phyloP scores from a whole-genome alignment of 2,888 invertebrate genomes.

The Dasypogon diadema region DNA sequence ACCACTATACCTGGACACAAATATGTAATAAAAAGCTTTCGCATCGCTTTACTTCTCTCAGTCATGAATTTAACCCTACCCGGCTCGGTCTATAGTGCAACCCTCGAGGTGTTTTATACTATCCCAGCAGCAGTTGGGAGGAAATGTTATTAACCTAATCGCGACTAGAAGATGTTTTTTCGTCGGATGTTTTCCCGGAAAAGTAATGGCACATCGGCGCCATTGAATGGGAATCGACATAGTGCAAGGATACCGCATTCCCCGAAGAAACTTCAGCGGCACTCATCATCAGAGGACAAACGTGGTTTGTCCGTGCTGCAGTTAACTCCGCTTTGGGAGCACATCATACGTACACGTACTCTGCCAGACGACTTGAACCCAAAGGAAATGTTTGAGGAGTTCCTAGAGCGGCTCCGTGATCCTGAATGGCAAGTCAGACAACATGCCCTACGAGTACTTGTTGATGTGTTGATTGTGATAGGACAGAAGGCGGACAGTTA shows the following conservation, averaged over 20 bases:
- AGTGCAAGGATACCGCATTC: slow-evolving; percentile 39
- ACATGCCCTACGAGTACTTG: slow-evolving; percentile 82
- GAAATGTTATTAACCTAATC: slow-evolving; percentile 4
- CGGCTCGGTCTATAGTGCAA: slow-evolving; percentile 52
- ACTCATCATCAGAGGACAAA: slow-evolving; percentile 33
- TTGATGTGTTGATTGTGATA: slow-evolving; percentile 82
- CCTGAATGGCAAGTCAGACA: slow-evolving; percentile 88
- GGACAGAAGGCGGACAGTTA: slow-evolving; percentile 77
- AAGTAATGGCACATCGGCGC: slow-evolving; percentile 53
- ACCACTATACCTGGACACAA: slow-evolving; percentile 52
- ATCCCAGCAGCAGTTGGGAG: not conserved
- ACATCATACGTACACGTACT: slow-evolving; percentile 79
- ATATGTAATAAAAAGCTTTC: slow-evolving; percentile 58
- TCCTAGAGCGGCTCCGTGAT: slow-evolving; percentile 79
- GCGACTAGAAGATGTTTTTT: slow-evolving; percentile 62
- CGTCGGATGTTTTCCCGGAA: slow-evolving; percentile 65
- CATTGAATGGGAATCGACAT: slow-evolving; percentile 36
- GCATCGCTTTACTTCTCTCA: slow-evolving; percentile 52
- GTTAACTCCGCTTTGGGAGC: slow-evolving; percentile 85
- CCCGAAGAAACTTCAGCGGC: slow-evolving; percentile 33
- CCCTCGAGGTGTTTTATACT: not conserved
- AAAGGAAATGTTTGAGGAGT: slow-evolving; percentile 76
- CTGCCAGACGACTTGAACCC: slow-evolving; percentile 79
- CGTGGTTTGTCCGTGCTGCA: slow-evolving; percentile 64
- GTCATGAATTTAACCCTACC: slow-evolving; percentile 57